Conservation (phyloP, 2,113 vertebrate genomes). For the Cryptoleucopteryx plumbea region DNA sequence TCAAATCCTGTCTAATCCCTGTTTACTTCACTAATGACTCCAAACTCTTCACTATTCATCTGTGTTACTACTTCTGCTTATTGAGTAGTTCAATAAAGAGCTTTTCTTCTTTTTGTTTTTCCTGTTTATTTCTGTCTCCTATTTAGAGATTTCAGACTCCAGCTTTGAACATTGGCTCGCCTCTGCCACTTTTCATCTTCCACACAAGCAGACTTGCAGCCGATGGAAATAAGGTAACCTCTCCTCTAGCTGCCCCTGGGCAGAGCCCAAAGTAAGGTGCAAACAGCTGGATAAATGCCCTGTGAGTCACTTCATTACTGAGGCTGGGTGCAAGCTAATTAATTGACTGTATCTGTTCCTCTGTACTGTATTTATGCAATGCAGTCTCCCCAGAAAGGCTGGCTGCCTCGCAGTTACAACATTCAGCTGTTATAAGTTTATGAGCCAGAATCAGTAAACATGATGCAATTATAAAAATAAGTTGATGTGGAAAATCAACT, state of each 20-base stretch:
- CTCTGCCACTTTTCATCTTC: neutral
- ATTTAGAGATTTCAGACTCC: neutral
- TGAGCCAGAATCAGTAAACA: slow-evolving; percentile 47
- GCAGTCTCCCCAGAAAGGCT: neutral
- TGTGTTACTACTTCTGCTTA: neutral
- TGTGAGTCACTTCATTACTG: neutral
- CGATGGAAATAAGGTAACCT: neutral
- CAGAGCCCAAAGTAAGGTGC: neutral
- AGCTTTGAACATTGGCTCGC: neutral
- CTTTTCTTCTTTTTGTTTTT: neutral
- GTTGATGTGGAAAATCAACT: slow-evolving; percentile 38
- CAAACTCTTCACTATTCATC: neutral
- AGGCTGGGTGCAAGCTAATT: neutral
- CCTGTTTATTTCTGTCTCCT: neutral
- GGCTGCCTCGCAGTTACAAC: neutral
- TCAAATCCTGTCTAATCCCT: neutral
- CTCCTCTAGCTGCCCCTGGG: neutral
- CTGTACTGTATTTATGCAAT: neutral
- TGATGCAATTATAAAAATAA: slow-evolving; percentile 55
- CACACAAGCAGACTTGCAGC: neutral
- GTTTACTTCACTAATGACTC: neutral
- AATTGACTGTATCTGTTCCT: neutral
- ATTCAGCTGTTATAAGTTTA: slow-evolving; percentile 22
- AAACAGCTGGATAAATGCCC: neutral
- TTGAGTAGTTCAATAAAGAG: neutral